Evolutionary conservation across 2,113 vertebrate genomes (phyloP).

Genomic region (Monarcha castaneiventris): DNA sequence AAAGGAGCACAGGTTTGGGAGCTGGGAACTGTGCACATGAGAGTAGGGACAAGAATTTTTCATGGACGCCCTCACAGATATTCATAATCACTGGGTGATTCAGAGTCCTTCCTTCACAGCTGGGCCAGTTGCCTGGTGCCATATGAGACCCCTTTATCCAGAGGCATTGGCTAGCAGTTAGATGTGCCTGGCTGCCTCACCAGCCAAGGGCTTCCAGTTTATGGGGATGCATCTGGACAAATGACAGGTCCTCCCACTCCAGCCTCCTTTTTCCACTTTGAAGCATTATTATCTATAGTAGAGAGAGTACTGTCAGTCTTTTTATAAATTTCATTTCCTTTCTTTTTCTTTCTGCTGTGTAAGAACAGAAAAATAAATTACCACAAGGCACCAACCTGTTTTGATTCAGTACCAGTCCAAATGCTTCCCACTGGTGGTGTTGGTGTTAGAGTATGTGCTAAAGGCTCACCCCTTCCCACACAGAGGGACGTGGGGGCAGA

Average conservation of each 20-base stretch:
- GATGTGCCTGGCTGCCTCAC: background rate
- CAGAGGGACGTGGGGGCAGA: rapidly evolving
- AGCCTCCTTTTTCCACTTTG: background rate
- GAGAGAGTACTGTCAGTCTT: background rate
- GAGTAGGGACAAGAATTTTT: background rate
- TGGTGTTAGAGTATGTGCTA: background rate
- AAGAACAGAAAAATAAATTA: background rate
- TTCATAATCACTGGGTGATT: background rate
- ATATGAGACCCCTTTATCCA: background rate
- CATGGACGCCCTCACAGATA: background rate
- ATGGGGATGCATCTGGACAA: background rate
- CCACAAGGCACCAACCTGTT: background rate
- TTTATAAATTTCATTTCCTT: background rate
- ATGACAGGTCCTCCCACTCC: background rate
- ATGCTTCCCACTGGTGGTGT: background rate
- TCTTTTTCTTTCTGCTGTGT: background rate
- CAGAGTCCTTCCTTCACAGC: background rate
- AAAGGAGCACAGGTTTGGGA: background rate
- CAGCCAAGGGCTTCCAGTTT: background rate
- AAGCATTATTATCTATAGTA: background rate
- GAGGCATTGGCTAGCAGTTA: background rate
- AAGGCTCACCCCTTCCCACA: background rate
- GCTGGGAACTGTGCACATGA: background rate
- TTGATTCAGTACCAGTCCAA: background rate
- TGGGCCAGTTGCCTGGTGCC: background rate